These are phyloP conservation scores for Megastigmus dorsalis DNA, from an alignment of 2,888 invertebrate species.

Conservation along the genomic window DNA sequence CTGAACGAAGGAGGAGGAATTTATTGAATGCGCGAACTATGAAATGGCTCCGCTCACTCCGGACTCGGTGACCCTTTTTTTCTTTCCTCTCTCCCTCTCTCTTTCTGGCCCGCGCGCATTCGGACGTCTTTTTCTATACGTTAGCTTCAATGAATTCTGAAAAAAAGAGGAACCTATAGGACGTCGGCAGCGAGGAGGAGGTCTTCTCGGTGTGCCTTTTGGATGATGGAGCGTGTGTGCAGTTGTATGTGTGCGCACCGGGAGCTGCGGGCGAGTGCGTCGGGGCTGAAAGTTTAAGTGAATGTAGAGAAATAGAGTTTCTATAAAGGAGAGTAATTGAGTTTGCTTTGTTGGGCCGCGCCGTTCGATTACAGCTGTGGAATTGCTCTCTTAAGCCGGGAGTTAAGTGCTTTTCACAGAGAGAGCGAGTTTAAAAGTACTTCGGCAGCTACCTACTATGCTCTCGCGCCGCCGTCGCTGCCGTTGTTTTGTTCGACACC, in stretches of 20 bases:
- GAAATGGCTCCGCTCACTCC: background rate
- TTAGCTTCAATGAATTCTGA: conserved; percentile 20
- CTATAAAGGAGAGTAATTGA: conserved; percentile 42
- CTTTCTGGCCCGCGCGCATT: too few relatives aligned
- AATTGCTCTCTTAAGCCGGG: conserved; percentile 38
- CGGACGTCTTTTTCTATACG: too few relatives aligned
- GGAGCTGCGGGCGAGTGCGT: too few relatives aligned
- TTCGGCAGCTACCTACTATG: conserved; percentile 8
- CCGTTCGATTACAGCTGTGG: conserved; percentile 41
- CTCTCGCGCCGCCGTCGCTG: background rate
- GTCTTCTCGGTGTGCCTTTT: too few relatives aligned
- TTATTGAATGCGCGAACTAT: conserved; percentile 18
- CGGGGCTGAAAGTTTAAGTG: conserved; percentile 39
- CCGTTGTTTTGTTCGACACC: background rate
- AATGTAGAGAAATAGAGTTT: conserved; percentile 37
- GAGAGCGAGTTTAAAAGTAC: conserved; percentile 39
- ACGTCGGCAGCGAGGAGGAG: too few relatives aligned
- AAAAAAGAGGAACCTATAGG: background rate
- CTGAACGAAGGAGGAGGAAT: conserved; percentile 27
- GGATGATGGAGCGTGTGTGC: too few relatives aligned
- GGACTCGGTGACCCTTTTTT: too few relatives aligned
- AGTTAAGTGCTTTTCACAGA: conserved; percentile 43
- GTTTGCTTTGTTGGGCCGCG: conserved; percentile 42
- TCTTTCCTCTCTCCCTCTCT: background rate
- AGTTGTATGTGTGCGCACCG: too few relatives aligned